phyloP scores from a whole-genome alignment of 2,797 vertebrate genomes.

The Poeciliopsis infans region DNA sequence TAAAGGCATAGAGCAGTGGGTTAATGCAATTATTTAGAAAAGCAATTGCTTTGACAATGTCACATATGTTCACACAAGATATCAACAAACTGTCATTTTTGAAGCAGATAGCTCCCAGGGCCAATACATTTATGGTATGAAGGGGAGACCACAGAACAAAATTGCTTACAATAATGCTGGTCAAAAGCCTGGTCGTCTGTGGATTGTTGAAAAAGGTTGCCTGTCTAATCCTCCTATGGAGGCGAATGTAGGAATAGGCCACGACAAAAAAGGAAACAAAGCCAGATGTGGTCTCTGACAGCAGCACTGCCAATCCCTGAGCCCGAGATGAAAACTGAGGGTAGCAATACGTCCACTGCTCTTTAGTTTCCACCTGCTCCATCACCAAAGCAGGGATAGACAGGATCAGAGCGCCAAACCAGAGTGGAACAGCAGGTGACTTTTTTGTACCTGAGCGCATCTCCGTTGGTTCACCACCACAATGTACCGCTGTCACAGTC shows the following conservation, averaged over 20 bases:
- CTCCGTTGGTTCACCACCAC: constrained; percentile 44
- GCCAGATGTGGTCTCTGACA: constrained; percentile 16
- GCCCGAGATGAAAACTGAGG: fast-evolving
- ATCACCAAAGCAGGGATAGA: constrained; percentile 25
- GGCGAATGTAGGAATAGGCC: constrained; percentile 18
- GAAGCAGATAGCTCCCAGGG: background rate
- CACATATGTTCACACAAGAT: background rate
- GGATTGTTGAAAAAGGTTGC: constrained; percentile 40
- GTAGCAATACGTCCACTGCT: background rate
- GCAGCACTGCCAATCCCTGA: constrained; percentile 5
- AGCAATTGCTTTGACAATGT: background rate
- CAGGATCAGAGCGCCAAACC: constrained; percentile 25
- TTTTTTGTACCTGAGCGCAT: background rate
- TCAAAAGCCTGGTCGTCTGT: constrained; percentile 14
- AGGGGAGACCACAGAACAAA: constrained; percentile 36
- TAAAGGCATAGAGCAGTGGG: constrained; percentile 46
- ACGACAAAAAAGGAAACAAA: constrained; percentile 3
- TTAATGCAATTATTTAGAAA: constrained; percentile 38
- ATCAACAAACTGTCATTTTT: background rate
- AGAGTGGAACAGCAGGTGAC: constrained; percentile 31
- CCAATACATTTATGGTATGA: constrained; percentile 19
- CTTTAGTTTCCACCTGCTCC: background rate
- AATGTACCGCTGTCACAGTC: constrained; percentile 58
- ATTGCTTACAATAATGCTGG: constrained; percentile 15
- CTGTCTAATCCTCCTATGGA: constrained; percentile 24